These are phyloP conservation scores for Stichodactyla mertensii DNA, from an alignment of 64 coral and sea anemone species.

Conservation along the genomic window DNA sequence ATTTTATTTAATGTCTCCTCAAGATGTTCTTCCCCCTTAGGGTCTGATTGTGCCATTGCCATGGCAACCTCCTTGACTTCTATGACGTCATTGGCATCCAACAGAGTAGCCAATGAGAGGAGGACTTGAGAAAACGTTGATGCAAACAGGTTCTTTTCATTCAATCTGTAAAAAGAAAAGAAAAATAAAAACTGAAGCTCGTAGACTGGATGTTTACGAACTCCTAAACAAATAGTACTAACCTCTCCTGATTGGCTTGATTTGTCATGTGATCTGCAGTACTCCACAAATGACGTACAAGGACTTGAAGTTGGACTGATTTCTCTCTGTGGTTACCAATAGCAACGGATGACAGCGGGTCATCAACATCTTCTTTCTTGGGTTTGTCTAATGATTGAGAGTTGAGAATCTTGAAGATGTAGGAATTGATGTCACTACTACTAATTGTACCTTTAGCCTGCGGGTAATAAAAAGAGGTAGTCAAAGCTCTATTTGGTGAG, in stretches of 20 bases:
- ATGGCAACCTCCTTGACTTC: constrained; percentile 1
- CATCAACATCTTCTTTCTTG: not conserved
- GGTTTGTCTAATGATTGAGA: not conserved
- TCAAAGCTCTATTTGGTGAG: too few species aligned
- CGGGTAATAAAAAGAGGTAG: not conserved
- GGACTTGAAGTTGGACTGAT: not conserved
- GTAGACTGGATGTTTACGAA: not conserved
- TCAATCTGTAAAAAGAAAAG: constrained; percentile 4
- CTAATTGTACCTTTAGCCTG: not conserved
- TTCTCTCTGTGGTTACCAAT: constrained; percentile 44
- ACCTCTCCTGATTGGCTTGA: not conserved
- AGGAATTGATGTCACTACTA: not conserved
- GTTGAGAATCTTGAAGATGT: not conserved
- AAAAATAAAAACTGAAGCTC: not conserved
- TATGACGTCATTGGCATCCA: not conserved
- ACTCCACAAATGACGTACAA: constrained; percentile 40
- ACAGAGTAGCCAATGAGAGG: constrained; percentile 3
- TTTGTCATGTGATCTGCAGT: constrained; percentile 26
- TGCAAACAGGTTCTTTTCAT: not conserved
- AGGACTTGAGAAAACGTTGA: constrained; percentile 32
- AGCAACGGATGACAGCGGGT: constrained; percentile 1
- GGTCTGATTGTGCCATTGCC: not conserved
- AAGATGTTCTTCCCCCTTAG: not conserved
- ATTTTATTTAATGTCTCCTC: not conserved
- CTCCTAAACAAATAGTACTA: not conserved